These are phyloP conservation scores for Sphaeridia pumilis DNA, from an alignment of 2,888 invertebrate genomes.

Conservation along the genomic window DNA sequence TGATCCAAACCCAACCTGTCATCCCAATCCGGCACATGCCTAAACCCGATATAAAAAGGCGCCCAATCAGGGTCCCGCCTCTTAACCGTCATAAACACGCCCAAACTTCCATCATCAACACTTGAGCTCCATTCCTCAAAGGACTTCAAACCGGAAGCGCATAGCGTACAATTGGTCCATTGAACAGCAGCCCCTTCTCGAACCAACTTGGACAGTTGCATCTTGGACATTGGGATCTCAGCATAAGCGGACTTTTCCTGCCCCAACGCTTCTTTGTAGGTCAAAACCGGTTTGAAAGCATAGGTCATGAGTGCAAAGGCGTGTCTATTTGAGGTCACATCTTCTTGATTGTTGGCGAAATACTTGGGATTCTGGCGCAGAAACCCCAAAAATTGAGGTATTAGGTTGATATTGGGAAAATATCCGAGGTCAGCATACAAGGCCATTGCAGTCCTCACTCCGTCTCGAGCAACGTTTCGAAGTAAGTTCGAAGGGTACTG, in stretches of 20 bases:
- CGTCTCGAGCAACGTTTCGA: constrained; percentile 71
- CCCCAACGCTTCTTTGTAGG: constrained; percentile 47
- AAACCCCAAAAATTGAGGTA: constrained; percentile 62
- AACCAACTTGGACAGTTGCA: constrained; percentile 50
- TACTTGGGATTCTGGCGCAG: too few relatives aligned
- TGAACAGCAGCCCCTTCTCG: background rate
- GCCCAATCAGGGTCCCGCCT: constrained; percentile 72
- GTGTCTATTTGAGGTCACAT: background rate
- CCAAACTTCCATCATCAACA: constrained; percentile 67
- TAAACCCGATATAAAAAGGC: constrained; percentile 84
- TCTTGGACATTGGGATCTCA: constrained; percentile 59
- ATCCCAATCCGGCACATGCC: constrained; percentile 76
- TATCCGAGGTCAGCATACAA: constrained; percentile 81
- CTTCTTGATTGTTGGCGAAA: constrained; percentile 57
- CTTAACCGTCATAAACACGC: constrained; percentile 74
- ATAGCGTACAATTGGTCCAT: too few relatives aligned
- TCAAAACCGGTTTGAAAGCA: constrained; percentile 84
- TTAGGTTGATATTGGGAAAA: constrained; percentile 72
- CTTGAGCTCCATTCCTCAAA: too few relatives aligned
- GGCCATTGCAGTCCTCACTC: constrained; percentile 67
- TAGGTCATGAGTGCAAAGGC: constrained; percentile 47
- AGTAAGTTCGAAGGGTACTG: constrained; percentile 84
- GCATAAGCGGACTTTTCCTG: constrained; percentile 40
- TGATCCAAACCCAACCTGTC: constrained; percentile 88
- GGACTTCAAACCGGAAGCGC: too few relatives aligned